Evolutionary conservation across 2,797 vertebrate species (phyloP).

Genomic region (Manis javanica): DNA sequence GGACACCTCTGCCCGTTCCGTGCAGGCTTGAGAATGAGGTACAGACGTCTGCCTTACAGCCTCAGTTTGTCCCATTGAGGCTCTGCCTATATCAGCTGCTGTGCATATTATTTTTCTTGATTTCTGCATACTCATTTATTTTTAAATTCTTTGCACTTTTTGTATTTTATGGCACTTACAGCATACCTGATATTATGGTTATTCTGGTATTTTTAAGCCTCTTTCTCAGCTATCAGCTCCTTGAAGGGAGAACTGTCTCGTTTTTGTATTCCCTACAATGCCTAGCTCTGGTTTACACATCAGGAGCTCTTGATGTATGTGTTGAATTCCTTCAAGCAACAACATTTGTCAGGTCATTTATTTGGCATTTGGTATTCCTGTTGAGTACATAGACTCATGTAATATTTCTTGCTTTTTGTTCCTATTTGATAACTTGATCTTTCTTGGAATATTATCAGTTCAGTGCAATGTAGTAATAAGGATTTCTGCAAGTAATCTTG

Average conservation of each 20-base stretch:
- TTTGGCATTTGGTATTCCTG: constrained; percentile 9
- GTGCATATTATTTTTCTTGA: not conserved
- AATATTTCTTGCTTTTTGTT: constrained; percentile 3
- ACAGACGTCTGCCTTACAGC: not conserved
- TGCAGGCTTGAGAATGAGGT: not conserved
- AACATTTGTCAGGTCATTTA: not conserved
- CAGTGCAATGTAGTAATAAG: not conserved
- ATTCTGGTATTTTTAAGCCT: not conserved
- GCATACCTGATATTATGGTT: not conserved
- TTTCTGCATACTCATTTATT: not conserved
- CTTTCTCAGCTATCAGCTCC: not conserved
- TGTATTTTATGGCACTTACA: not conserved
- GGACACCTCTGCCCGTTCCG: not conserved
- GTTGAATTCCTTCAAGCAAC: not conserved
- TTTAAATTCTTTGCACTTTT: constrained; percentile 40
- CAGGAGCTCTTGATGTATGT: not conserved
- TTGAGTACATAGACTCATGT: not conserved
- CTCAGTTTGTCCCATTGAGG: not conserved
- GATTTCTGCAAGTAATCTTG: not conserved
- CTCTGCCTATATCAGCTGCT: not conserved
- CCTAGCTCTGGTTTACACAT: not conserved
- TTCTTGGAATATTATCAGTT: constrained; percentile 1
- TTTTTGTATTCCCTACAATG: not conserved
- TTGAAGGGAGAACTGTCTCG: constrained; percentile 15
- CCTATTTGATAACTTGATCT: constrained; percentile 6